A percentile compares a stretch with the other conserved stretches of the same genome.
Evolutionary conservation across 2,113 vertebrate genomes (phyloP).

Genomic region (Sinocyclocheilus maitianheensis): DNA sequence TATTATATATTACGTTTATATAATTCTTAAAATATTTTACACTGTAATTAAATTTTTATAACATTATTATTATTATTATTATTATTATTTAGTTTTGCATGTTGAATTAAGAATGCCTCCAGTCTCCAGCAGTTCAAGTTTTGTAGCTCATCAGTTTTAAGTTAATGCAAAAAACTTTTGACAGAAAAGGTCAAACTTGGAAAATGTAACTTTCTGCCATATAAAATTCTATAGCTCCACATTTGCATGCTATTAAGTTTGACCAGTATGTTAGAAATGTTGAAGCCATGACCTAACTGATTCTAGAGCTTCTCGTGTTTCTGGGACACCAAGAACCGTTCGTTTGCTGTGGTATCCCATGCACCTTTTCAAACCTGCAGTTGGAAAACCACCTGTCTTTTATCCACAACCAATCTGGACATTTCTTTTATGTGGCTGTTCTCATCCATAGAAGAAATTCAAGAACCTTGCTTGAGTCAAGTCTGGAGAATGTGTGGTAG

Average conservation of each 20-base stretch:
- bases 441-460: conserved; percentile 11
- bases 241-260: conserved; percentile 29
- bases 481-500: conserved; percentile 16
- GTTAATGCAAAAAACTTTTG: neutral
- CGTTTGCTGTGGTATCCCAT: neutral
- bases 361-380: conserved; percentile 30
- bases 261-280: conserved; percentile 10
- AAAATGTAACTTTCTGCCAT: neutral
- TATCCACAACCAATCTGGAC: conserved; percentile 15
- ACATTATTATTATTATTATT: no score
- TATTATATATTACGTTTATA: no score
- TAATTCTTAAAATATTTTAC: no score
- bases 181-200: neutral
- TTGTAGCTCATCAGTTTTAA: neutral
- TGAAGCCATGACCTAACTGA: neutral
- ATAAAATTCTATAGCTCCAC: neutral
- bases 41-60: no score
- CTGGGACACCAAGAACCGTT: conserved; percentile 6
- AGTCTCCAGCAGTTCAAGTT: neutral
- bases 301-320: conserved; percentile 33
- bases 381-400: conserved; percentile 28
- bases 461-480: neutral
- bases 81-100: neutral
- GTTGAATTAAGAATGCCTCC: neutral
- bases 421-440: neutral